Percentiles rank a stretch among this genome's conserved stretches.
phyloP scores from a whole-genome alignment of 2,888 invertebrate genomes.

The Apamea sordens region DNA sequence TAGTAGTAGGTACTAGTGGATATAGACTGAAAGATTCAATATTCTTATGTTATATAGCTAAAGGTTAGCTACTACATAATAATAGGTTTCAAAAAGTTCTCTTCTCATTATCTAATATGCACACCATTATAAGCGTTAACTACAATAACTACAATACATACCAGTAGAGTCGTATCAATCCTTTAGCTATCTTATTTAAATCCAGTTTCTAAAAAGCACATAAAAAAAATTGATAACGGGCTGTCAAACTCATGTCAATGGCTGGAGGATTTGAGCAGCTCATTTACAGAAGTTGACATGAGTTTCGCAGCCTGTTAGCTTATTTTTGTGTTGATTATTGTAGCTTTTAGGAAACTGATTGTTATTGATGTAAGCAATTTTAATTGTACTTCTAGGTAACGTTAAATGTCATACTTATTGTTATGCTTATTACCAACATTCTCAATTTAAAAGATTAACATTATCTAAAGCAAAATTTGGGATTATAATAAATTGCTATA shows the following conservation, averaged over 20 bases:
- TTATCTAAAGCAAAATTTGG: constrained; percentile 38
- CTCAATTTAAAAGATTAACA: constrained; percentile 29
- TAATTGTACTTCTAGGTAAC: constrained; percentile 30
- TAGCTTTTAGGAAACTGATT: neutral
- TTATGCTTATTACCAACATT: constrained; percentile 41
- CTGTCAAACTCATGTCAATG: neutral
- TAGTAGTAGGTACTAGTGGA: constrained; percentile 22
- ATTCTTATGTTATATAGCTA: constrained; percentile 40
- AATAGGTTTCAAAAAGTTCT: constrained; percentile 37
- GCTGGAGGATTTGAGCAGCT: neutral
- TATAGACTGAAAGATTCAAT: constrained; percentile 48
- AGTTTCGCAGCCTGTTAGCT: neutral
- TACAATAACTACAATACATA: constrained; percentile 7
- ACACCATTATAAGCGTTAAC: constrained; percentile 6
- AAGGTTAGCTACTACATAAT: constrained; percentile 26
- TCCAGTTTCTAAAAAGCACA: constrained; percentile 4
- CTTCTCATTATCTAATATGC: constrained; percentile 25
- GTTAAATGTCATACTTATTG: constrained; percentile 35
- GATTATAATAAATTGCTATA: constrained; percentile 41
- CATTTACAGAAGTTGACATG: neutral
- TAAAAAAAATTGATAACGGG: neutral
- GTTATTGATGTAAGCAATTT: constrained; percentile 26
- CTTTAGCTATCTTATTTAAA: constrained; percentile 14
- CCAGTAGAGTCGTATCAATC: constrained; percentile 17
- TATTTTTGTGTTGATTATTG: constrained; percentile 4